Evolutionary conservation across 1,140 invertebrate genomes (phyloP), one percentile per base, ranked within the genome.

Genomic region (Lasioglossum baleicum): DNA sequence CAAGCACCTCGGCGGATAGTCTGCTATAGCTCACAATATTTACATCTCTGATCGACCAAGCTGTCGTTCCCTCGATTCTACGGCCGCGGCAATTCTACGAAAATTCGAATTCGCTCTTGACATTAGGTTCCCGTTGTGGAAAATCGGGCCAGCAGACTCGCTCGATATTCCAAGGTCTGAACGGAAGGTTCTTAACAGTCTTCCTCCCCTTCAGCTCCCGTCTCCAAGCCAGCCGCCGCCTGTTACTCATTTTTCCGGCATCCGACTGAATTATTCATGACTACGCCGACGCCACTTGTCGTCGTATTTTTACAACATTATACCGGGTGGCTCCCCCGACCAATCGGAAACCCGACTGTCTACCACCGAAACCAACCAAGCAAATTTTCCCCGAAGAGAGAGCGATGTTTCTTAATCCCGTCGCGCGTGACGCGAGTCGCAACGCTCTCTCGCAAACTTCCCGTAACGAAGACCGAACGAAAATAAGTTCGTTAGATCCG

Each of bases 251-350:
- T 85, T 86, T 66, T 85, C 67, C 67, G 51, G 65, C n/a, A 13
- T 22, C 53, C 40, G 63, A 56, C 71, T 80, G 87, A 86, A 90
- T 90, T 87, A 89, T 90, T 90, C 89, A 89, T 89, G 79, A 77
- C 82, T 88, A 84, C 82, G 83, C 82, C 89, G 83, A 88, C 78
- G 83, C 70, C 75, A 81, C 82, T 85, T 73, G 79, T 83, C 83
- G 65, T 82, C 83, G 83, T 88, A 89, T 88, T 89, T 89, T 89
- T 89, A 85, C 77, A 83, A 81, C 84, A 88, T 90, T 88, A 89
- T 85, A 87, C 86, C 81, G 80, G 75, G 64, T 83, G 84, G 88
- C 56, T 15, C 56, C 48, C 70, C 40, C n/a, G 13, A 53, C 20
- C 69, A 17, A 63, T 56, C 51, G 51, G 56, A 48, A 48, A 13